Percentiles rank a stretch among this genome's conserved stretches.
Conservation (phyloP, 2,797 vertebrate genomes). For the Zenarchopterus dispar region DNA sequence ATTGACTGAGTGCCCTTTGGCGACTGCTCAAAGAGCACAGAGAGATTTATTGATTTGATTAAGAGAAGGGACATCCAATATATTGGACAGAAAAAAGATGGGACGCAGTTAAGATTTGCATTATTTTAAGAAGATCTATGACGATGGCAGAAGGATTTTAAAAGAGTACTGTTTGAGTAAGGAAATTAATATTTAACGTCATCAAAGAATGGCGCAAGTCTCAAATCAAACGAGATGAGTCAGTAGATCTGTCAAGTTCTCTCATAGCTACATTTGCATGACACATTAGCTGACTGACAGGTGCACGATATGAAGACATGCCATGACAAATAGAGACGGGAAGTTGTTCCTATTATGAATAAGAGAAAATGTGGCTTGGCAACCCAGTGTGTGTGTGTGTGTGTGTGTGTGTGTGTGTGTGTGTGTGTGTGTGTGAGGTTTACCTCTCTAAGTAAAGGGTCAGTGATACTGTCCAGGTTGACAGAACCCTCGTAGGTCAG, state of each 20-base stretch:
- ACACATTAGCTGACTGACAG: slow-evolving; percentile 70
- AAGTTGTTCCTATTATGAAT: slow-evolving; percentile 43
- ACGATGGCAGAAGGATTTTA: slow-evolving; percentile 31
- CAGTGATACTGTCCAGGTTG: slow-evolving; percentile 92
- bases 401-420: neutral
- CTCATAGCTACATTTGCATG: slow-evolving; percentile 61
- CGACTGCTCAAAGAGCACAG: slow-evolving; percentile 62
- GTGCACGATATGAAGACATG: slow-evolving; percentile 58
- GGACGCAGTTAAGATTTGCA: neutral
- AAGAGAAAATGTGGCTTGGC: slow-evolving; percentile 17
- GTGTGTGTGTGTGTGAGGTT: slow-evolving; percentile 50
- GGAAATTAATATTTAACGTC: slow-evolving; percentile 30
- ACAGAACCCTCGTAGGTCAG: slow-evolving; percentile 95
- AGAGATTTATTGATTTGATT: slow-evolving; percentile 62
- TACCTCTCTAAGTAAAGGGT: slow-evolving; percentile 93
- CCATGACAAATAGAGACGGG: slow-evolving; percentile 59
- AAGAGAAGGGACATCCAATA: neutral
- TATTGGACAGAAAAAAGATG: slow-evolving; percentile 1
- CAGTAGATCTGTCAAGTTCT: slow-evolving; percentile 49
- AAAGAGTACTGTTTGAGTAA: slow-evolving; percentile 18
- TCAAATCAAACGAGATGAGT: slow-evolving; percentile 55
- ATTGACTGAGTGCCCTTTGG: slow-evolving; percentile 61
- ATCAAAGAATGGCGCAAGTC: slow-evolving; percentile 27
- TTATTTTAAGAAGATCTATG: slow-evolving; percentile 19
- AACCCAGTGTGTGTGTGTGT: slow-evolving; percentile 28